These are phyloP conservation scores for Malurus alboscapulatus DNA, from an alignment of 2,113 vertebrate genomes.

Conservation along the genomic window DNA sequence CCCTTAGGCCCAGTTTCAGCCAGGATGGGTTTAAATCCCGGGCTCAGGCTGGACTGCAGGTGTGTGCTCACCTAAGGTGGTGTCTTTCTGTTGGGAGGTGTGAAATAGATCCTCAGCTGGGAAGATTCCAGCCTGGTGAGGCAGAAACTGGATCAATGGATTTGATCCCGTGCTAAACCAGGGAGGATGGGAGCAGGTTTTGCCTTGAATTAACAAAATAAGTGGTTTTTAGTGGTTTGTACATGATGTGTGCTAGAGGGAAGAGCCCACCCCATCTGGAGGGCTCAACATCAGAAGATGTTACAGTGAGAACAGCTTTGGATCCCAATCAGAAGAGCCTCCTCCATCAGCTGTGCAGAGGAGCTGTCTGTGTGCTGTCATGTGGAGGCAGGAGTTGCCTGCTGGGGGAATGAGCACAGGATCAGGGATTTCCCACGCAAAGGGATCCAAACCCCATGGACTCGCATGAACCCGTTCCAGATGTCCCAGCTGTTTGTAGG, in stretches of 20 bases:
- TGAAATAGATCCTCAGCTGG: background rate
- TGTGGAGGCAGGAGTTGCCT: background rate
- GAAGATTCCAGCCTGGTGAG: background rate
- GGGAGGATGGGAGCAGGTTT: background rate
- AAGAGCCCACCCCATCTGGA: background rate
- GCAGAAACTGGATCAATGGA: background rate
- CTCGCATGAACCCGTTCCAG: background rate
- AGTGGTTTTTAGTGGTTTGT: background rate
- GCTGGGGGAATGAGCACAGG: background rate
- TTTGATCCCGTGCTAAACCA: background rate
- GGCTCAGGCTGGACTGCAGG: background rate
- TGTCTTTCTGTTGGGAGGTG: background rate
- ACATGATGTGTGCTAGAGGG: background rate
- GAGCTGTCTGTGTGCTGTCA: background rate
- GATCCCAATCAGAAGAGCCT: background rate
- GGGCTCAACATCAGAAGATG: background rate
- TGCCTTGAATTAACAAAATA: background rate
- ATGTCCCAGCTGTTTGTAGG: background rate
- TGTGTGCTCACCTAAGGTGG: background rate
- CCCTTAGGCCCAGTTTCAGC: background rate
- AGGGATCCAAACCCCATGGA: background rate
- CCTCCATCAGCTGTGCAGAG: background rate
- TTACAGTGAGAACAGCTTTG: background rate
- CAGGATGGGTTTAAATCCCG: background rate
- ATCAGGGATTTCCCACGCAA: background rate